phyloP scores from a whole-genome alignment of 1,140 invertebrate species.

The Sinonovacula constricta region DNA sequence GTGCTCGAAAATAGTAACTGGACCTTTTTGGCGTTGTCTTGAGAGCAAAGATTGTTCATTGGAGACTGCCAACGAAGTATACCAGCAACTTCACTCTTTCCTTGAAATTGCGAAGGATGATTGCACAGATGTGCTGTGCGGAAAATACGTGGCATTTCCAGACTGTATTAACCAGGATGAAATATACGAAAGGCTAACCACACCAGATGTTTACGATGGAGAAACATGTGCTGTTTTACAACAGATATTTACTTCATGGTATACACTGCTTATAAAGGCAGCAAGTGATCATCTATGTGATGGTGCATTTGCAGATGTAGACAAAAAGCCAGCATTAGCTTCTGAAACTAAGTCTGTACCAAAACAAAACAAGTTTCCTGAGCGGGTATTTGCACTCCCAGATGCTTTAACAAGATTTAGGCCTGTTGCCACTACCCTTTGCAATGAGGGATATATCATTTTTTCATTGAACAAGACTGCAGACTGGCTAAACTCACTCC shows the following conservation, averaged over 20 bases:
- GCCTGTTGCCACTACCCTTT: constrained; percentile 1
- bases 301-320: constrained; percentile 1
- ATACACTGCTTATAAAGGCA: not conserved
- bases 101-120: not conserved
- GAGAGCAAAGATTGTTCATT: too few relatives aligned
- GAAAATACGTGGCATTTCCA: not conserved
- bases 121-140: not conserved
- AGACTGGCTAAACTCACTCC: constrained; percentile 11
- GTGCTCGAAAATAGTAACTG: too few relatives aligned
- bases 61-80: too few relatives aligned
- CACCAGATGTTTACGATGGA: not conserved
- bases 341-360: not conserved
- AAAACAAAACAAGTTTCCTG: constrained; percentile 38
- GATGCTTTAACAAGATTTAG: constrained; percentile 7
- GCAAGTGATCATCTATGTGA: constrained; percentile 22
- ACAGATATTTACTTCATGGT: not conserved
- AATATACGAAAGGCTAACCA: not conserved
- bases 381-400: constrained; percentile 23
- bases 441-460: constrained; percentile 29
- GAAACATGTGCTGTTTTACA: constrained; percentile 1
- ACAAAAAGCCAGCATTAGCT: not conserved
- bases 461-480: constrained; percentile 34
- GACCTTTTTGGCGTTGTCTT: too few relatives aligned
- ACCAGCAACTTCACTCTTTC: too few relatives aligned
- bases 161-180: not conserved